Base-by-base conservation (phyloP, 2,113 vertebrate genomes). In the Albula glossodonta region DNA sequence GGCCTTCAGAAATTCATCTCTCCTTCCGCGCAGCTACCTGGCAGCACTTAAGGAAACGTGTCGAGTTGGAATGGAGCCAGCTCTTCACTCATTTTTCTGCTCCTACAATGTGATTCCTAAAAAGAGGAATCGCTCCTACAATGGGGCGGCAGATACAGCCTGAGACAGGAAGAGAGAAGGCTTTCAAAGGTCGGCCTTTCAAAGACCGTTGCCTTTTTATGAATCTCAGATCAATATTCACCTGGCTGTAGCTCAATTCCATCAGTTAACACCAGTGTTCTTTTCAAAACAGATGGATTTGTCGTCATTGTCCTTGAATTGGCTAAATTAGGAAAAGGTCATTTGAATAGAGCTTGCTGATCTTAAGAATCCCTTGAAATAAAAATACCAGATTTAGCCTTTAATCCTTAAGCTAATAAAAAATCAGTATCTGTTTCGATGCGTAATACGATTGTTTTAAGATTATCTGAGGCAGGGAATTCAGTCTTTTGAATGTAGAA, bases 1-100 rank as follows among this genome's bases (percentile, higher is more conserved):
- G 87, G 87, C 87, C 17, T 63, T 17, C 22, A 84, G 83, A 83
- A 88, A 82, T 86, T 84, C 83, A 84, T 50, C 63, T 78, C 57
- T 90, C 66, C 5, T n/a, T 84, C 84, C 31, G 63, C 84, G 84
- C 1, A 81, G 82, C 51, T 88, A 86, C 88, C 87, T 88, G 90
- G 91, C 90, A 92, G 87, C 87, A 51, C 86, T 89, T 63, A 11
- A 63, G 66, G 88, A 86, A 93, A 90, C 88, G 88, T 90, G 94
- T 91, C 87, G 86, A 57, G 8, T 81, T 93, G 92, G 90, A 90
- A 83, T 53, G 2, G 4, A 82, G 90, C 90, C 93, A 89, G 57
- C 74, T 70, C 86, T 91, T 89, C 87, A 88, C 89, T 83, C 83
- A 81, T 83, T 80, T 87, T 79, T 51, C 70, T 56, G 25, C 57